These are phyloP conservation scores for Xiphophorus couchianus DNA, from an alignment of 2,113 vertebrate genomes.

Conservation along the genomic window DNA sequence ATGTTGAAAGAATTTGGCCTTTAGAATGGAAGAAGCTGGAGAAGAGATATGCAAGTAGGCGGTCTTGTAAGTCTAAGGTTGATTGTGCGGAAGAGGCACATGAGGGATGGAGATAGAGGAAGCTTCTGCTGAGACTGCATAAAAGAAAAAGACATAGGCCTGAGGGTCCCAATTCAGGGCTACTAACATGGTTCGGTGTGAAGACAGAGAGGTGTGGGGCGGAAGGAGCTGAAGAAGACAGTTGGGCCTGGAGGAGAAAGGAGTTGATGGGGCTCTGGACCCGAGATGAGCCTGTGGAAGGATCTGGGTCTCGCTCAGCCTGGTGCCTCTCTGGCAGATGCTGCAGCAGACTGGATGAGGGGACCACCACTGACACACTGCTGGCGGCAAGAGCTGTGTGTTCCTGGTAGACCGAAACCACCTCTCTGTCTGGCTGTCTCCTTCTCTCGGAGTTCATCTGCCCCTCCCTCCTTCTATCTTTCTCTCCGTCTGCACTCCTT, in stretches of 20 bases:
- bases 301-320: slow-evolving; percentile 68
- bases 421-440: slow-evolving; percentile 64
- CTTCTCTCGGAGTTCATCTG: slow-evolving; percentile 34
- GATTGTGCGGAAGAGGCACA: slow-evolving; percentile 31
- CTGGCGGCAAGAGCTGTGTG: slow-evolving; percentile 70
- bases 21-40: slow-evolving; percentile 18
- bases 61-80: slow-evolving; percentile 23
- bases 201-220: slow-evolving; percentile 46
- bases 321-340: slow-evolving; percentile 85
- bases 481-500: slow-evolving; percentile 44
- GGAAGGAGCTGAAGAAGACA: slow-evolving; percentile 48
- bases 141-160: slow-evolving; percentile 44
- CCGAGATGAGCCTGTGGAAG: slow-evolving; percentile 55
- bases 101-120: slow-evolving; percentile 20
- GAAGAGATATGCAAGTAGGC: slow-evolving; percentile 2
- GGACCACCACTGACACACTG: slow-evolving; percentile 80
- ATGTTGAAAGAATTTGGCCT: slow-evolving; percentile 4
- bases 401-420: slow-evolving; percentile 68
- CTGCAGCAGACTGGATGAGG: slow-evolving; percentile 83
- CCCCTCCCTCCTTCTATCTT: slow-evolving; percentile 30
- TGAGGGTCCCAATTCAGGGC: slow-evolving; percentile 41
- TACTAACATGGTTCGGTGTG: slow-evolving; percentile 51
- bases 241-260: slow-evolving; percentile 61
- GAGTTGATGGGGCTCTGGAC: slow-evolving; percentile 56
- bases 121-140: slow-evolving; percentile 26